Evolutionary conservation across 1,140 invertebrate genomes (phyloP).

Genomic region (Conus betulinus): DNA sequence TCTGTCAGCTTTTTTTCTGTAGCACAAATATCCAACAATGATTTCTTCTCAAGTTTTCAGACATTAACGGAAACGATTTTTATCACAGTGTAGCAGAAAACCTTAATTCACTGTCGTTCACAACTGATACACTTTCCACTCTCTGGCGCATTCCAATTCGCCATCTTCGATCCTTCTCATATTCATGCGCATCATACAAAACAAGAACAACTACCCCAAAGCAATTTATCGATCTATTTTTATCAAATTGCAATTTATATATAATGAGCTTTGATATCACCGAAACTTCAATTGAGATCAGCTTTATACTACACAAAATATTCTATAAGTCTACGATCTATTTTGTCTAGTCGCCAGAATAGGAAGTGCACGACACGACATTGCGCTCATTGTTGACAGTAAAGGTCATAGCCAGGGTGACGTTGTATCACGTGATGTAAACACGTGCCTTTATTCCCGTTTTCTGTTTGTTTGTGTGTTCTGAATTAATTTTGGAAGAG

Average conservation of each 20-base stretch:
- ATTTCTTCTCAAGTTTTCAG: neutral
- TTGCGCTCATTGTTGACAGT: slow-evolving; percentile 27
- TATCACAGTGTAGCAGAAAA: neutral
- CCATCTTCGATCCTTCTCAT: slow-evolving; percentile 25
- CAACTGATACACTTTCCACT: neutral
- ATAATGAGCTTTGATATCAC: neutral
- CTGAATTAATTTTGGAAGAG: neutral
- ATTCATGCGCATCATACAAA: neutral
- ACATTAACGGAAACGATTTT: neutral
- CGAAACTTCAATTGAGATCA: neutral
- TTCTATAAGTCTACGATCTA: neutral
- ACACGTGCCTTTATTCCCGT: neutral
- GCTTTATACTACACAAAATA: neutral
- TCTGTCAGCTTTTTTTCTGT: neutral
- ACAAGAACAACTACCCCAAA: neutral
- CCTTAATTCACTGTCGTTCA: neutral
- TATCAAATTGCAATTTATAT: neutral
- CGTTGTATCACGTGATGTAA: slow-evolving; percentile 32
- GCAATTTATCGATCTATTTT: neutral
- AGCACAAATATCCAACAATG: neutral
- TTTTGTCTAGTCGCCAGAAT: neutral
- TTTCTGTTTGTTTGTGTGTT: neutral
- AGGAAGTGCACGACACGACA: neutral
- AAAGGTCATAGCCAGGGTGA: slow-evolving; percentile 37
- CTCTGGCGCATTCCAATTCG: slow-evolving; percentile 12